phyloP scores from a whole-genome alignment of 2,888 invertebrate species.

The Drosophila picticornis region DNA sequence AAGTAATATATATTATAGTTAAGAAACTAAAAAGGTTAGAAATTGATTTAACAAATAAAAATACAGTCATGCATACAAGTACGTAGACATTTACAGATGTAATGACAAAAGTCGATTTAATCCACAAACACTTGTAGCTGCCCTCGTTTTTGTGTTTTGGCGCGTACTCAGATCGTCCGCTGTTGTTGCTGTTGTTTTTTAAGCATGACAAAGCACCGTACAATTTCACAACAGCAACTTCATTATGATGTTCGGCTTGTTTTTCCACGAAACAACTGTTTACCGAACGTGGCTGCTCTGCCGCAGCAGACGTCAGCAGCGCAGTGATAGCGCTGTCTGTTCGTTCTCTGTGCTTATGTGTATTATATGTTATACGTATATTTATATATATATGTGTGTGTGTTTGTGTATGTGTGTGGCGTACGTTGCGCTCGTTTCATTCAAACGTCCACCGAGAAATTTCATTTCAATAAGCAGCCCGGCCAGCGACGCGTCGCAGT shows the following conservation, averaged over 20 bases:
- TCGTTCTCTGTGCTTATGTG: slow-evolving; percentile 44
- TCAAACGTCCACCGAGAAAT: slow-evolving; percentile 78
- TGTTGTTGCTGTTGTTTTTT: slow-evolving; percentile 65
- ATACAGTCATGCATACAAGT: neutral
- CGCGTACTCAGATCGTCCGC: slow-evolving; percentile 61
- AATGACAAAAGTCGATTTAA: neutral
- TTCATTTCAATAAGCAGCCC: slow-evolving; percentile 80
- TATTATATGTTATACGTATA: neutral
- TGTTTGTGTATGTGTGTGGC: slow-evolving; percentile 6
- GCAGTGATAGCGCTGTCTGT: slow-evolving; percentile 52
- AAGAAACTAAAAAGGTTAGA: too few species aligned
- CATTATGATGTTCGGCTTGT: slow-evolving; percentile 80
- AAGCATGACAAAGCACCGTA: slow-evolving; percentile 78
- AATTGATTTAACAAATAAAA: neutral
- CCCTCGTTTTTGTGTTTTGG: slow-evolving; percentile 72
- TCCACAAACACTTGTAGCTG: neutral
- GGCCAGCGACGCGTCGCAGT: slow-evolving; percentile 64
- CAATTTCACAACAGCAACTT: slow-evolving; percentile 82
- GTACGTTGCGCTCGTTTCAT: slow-evolving; percentile 68
- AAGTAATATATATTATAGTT: neutral
- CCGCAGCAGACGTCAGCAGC: slow-evolving; percentile 45
- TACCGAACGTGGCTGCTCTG: slow-evolving; percentile 73
- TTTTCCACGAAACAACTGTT: slow-evolving; percentile 81
- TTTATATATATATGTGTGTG: neutral
- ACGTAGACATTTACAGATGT: neutral